phyloP scores from a whole-genome alignment of 2,797 vertebrate species.

The Geotrypetes seraphini region DNA sequence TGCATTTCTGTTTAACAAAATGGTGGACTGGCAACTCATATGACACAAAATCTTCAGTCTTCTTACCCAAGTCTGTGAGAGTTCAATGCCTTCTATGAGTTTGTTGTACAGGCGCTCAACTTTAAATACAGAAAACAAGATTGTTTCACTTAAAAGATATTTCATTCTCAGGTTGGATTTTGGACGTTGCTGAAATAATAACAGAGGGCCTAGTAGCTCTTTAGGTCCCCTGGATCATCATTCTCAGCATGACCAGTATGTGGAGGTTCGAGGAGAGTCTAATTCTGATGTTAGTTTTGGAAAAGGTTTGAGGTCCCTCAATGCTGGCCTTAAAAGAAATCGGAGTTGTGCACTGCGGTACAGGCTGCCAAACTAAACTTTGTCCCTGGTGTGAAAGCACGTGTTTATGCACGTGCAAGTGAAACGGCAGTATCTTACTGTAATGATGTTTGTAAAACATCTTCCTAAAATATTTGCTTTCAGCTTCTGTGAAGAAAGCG shows the following conservation, averaged over 20 bases:
- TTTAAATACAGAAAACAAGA: neutral
- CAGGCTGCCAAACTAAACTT: slow-evolving; percentile 61
- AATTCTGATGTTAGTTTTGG: slow-evolving; percentile 62
- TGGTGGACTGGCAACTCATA: too few relatives aligned
- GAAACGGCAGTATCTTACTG: slow-evolving; percentile 38
- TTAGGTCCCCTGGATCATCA: slow-evolving; percentile 29
- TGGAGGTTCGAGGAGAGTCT: slow-evolving; percentile 44
- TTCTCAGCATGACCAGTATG: slow-evolving; percentile 39
- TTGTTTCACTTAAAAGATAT: neutral
- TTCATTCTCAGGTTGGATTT: neutral
- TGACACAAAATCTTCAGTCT: too few relatives aligned
- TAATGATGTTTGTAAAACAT: slow-evolving; percentile 48
- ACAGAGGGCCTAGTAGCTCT: slow-evolving; percentile 29
- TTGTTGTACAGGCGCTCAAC: neutral
- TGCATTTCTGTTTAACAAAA: too few relatives aligned
- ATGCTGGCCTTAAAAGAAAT: slow-evolving; percentile 50
- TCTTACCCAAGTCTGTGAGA: neutral
- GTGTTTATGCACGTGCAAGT: slow-evolving; percentile 59
- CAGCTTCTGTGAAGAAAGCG: slow-evolving; percentile 30
- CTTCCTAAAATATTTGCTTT: slow-evolving; percentile 43
- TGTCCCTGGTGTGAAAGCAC: slow-evolving; percentile 58
- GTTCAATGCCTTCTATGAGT: too few relatives aligned
- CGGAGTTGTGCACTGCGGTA: slow-evolving; percentile 48
- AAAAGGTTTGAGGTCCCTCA: slow-evolving; percentile 49
- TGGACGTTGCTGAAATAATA: slow-evolving; percentile 10